These are phyloP conservation scores for Chloromyia formosa DNA, from an alignment of 2,888 invertebrate species.

Conservation along the genomic window DNA sequence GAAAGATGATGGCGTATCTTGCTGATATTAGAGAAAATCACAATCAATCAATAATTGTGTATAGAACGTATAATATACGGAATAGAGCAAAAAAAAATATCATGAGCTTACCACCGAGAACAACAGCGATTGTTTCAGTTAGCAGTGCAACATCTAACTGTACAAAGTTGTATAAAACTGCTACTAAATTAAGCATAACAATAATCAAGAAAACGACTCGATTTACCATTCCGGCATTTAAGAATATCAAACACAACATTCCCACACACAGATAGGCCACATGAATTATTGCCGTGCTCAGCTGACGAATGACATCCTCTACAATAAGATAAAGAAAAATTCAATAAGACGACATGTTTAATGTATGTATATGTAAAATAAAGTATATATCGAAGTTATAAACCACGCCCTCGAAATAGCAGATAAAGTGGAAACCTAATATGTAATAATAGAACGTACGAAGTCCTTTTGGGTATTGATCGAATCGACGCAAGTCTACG, in stretches of 20 bases:
- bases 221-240: slow-evolving; percentile 42
- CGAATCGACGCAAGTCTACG: no score
- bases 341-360: no score
- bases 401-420: no score
- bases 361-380: no score
- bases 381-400: no score
- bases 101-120: slow-evolving; percentile 38
- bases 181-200: slow-evolving; percentile 31
- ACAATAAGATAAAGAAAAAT: not conserved
- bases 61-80: no score
- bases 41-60: no score
- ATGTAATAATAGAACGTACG: no score
- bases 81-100: not conserved
- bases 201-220: slow-evolving; percentile 38
- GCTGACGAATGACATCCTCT: slow-evolving; percentile 37
- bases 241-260: slow-evolving; percentile 48
- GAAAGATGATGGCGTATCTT: slow-evolving; percentile 16
- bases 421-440: no score
- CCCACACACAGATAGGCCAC: slow-evolving; percentile 45
- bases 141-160: slow-evolving; percentile 36
- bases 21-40: slow-evolving; percentile 33
- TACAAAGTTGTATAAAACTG: slow-evolving; percentile 38
- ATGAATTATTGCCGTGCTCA: slow-evolving; percentile 35
- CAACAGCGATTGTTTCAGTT: slow-evolving; percentile 30
- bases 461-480: no score